These are phyloP conservation scores for Clivina fossor DNA, from an alignment of 2,888 invertebrate species.

Conservation along the genomic window DNA sequence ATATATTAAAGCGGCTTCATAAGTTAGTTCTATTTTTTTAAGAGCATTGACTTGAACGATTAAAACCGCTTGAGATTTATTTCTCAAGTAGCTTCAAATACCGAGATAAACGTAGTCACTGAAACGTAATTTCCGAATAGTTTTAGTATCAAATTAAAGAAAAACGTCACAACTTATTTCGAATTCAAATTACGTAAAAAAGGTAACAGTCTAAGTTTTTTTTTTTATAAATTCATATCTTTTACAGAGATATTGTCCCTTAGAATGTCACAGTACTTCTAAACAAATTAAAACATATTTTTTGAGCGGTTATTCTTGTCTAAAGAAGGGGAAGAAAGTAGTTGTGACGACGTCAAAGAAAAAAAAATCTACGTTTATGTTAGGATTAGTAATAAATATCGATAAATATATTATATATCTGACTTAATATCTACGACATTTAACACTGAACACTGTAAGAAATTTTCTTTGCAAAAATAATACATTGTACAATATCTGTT, in stretches of 20 bases:
- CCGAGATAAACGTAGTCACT: no score
- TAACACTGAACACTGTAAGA: slow-evolving; percentile 3
- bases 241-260: slow-evolving; percentile 28
- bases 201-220: no score
- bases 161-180: slow-evolving; percentile 13
- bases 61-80: background rate
- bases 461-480: slow-evolving; percentile 20
- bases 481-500: slow-evolving; percentile 18
- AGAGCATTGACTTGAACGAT: no score
- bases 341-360: no score
- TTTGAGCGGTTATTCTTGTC: slow-evolving; percentile 24
- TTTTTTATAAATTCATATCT: no score
- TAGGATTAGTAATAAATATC: slow-evolving; percentile 2
- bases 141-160: slow-evolving; percentile 6
- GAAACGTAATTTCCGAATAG: background rate
- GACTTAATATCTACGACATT: no score
- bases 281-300: no score
- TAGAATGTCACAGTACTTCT: slow-evolving; percentile 31
- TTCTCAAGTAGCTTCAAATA: background rate
- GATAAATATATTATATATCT: slow-evolving; percentile 10
- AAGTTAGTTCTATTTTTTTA: no score
- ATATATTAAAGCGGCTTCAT: no score
- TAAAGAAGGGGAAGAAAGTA: no score
- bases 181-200: slow-evolving; percentile 13
- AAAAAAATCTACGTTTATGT: slow-evolving; percentile 25